Conservation (phyloP, 2,888 invertebrate species). For the Marronus borbonicus region DNA sequence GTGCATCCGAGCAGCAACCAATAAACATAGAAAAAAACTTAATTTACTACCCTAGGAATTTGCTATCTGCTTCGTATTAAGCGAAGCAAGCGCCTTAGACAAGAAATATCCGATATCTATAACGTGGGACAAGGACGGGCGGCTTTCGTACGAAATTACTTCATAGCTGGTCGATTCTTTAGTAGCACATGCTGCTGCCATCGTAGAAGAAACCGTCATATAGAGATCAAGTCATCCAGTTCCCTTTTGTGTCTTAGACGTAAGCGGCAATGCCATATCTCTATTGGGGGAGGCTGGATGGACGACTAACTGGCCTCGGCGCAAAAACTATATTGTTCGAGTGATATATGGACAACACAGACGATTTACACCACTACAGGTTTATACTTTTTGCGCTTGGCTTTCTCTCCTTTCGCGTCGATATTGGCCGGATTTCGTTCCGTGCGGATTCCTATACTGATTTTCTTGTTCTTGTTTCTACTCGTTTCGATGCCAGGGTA, state of each 20-base stretch:
- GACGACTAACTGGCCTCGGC: conserved; percentile 55
- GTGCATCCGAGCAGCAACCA: conserved; percentile 6
- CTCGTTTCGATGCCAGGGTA: conserved; percentile 31
- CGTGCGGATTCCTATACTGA: conserved; percentile 31
- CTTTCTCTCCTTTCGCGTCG: conserved; percentile 54
- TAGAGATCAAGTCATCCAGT: conserved; percentile 57
- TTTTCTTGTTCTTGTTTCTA: conserved; percentile 45
- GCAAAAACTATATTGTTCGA: conserved; percentile 61
- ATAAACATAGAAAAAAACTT: conserved; percentile 16
- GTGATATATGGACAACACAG: conserved; percentile 61
- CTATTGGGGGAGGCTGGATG: conserved; percentile 57
- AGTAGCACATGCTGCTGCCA: conserved; percentile 35
- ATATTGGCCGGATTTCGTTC: conserved; percentile 53
- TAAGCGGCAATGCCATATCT: conserved; percentile 55
- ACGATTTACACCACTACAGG: conserved; percentile 56
- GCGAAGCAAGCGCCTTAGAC: background rate
- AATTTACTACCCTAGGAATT: conserved; percentile 19
- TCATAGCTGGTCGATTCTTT: conserved; percentile 33
- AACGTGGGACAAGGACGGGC: conserved; percentile 6
- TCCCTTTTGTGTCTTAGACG: conserved; percentile 43
- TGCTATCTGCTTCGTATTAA: conserved; percentile 28
- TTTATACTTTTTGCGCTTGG: conserved; percentile 51
- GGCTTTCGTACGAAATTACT: conserved; percentile 37
- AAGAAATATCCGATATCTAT: conserved; percentile 3
- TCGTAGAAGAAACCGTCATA: conserved; percentile 55